Evolutionary conservation across 2,797 vertebrate genomes (phyloP).

Genomic region (Sandelia bainsii): DNA sequence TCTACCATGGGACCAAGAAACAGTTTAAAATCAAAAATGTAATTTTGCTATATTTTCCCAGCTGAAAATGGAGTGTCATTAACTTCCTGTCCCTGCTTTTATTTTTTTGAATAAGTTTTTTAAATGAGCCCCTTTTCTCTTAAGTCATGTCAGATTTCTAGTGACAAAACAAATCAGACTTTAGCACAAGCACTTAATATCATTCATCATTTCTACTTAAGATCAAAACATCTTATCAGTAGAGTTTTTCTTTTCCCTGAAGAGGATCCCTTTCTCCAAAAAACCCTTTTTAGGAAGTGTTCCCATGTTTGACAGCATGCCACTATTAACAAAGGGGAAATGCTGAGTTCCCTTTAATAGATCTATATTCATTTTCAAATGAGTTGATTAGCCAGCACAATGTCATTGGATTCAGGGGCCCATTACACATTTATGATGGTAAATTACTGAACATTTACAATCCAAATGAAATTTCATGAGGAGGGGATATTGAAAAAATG

Average conservation of each 20-base stretch:
- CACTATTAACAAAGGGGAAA: slow-evolving; percentile 83
- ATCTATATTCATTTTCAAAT: slow-evolving; percentile 90
- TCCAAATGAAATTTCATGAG: slow-evolving; percentile 91
- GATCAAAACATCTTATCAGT: slow-evolving; percentile 76
- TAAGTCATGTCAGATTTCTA: slow-evolving; percentile 60
- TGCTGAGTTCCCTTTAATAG: slow-evolving; percentile 86
- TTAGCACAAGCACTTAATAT: slow-evolving; percentile 70
- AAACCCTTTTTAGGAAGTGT: slow-evolving; percentile 63
- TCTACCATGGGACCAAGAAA: slow-evolving; percentile 62
- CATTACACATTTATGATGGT: slow-evolving; percentile 91
- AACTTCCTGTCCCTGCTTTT: slow-evolving; percentile 67
- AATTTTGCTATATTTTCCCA: slow-evolving; percentile 68
- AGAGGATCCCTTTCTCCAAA: slow-evolving; percentile 47
- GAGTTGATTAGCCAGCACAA: slow-evolving; percentile 90
- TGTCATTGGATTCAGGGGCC: slow-evolving; percentile 89
- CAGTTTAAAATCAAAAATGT: slow-evolving; percentile 71
- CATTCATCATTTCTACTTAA: slow-evolving; percentile 69
- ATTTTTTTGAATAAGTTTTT: slow-evolving; percentile 62
- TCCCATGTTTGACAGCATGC: slow-evolving; percentile 80
- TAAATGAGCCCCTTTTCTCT: slow-evolving; percentile 65
- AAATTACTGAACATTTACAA: slow-evolving; percentile 92
- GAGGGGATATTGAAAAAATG: slow-evolving; percentile 86
- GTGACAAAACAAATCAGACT: slow-evolving; percentile 81
- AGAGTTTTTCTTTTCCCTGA: slow-evolving; percentile 51
- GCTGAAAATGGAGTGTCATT: slow-evolving; percentile 76